These are phyloP conservation scores for Bos taurus DNA, from an alignment of 2,113 vertebrate species.

Conservation along the genomic window ARS-UCD2.0 NC_037335.1:96792501-96793000, in stretches of 20 bases:
- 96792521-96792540: neutral
- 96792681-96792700: neutral
- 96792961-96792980: neutral
- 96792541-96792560: neutral
- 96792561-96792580: neutral
- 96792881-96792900: neutral
- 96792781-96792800: neutral
- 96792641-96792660: neutral
- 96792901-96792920: neutral
- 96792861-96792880: neutral
- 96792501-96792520: neutral
- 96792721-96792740: neutral
- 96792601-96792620: neutral
- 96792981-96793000: neutral
- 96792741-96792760: neutral
- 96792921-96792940: neutral
- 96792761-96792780: neutral
- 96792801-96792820: neutral
- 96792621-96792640: neutral
- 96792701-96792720: neutral
- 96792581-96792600: neutral
- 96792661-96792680: neutral
- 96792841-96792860: rapidly evolving
- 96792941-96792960: neutral
- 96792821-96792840: neutral